Base-by-base conservation (phyloP, 2,888 invertebrate genomes). In the Epiperipatus broadwayi region DNA sequence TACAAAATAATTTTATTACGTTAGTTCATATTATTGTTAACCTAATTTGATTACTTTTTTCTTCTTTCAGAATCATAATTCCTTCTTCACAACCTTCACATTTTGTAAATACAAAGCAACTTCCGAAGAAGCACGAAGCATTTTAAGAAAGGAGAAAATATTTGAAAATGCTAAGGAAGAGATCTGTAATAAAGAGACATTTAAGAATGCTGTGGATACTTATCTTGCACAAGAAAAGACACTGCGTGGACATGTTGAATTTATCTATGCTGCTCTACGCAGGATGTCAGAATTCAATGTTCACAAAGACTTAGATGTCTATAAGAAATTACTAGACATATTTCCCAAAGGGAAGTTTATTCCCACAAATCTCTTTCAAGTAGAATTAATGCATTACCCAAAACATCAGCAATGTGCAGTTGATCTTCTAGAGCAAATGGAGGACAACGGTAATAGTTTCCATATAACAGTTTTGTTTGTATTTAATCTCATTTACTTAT, bases 371-470 rank as follows among this genome's bases (percentile, higher is more conserved):
- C 61, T 74, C 30, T 73, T 81, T 58, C 83, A 91, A 67, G 72
- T 75, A 0, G 84, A 87, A 58, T 80, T 89, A 50, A 71, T 78
- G 72, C 85, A 91, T 57, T 93, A 79, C 63, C 89, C 91, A 0
- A 81, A 81, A 55, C 95, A 99, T 53, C 95, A 99, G 52, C 77
- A 85, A 45, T 84, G 85, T 59, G 78, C 78, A 27, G 72, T 89
- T n/a, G 79, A 80, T 55, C 55, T 97, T 37, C 61, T 93, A 19
- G 78, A 81, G 50, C 77, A 87, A 65, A 97, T 99, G 95, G 93
- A 95, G 66, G 71, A 78, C 47, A 74, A 81, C 59, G 78, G 83
- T 78, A 61, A 53, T 49, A 46, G 29, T 22, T 37, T 16, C 7
- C 8, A 14, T 19, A n/a, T n/a, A n/a, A n/a, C n/a, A n/a, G n/a